phyloP scores from a whole-genome alignment of 2,797 vertebrate genomes.

The Gadopsis bispinosus region DNA sequence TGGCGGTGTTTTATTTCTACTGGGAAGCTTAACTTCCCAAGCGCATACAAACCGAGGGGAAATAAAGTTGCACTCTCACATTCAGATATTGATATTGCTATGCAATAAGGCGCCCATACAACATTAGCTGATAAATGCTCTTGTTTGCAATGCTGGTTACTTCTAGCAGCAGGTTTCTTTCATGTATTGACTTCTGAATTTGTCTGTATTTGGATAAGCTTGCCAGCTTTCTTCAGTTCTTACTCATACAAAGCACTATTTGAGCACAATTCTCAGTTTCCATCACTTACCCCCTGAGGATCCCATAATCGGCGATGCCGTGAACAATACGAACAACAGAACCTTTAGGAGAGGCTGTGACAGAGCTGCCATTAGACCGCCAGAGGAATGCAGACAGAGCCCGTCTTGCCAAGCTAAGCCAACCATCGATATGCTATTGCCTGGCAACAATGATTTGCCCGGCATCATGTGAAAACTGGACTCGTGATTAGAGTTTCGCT shows the following conservation, averaged over 20 bases:
- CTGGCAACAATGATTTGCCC: constrained; percentile 72
- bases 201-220: constrained; percentile 15
- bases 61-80: constrained; percentile 23
- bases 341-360: background rate
- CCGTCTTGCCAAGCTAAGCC: constrained; percentile 35
- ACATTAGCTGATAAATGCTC: constrained; percentile 47
- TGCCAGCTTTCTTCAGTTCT: constrained; percentile 10
- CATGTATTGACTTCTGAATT: constrained; percentile 47
- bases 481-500: constrained; percentile 62
- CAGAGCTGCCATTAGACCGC: constrained; percentile 33
- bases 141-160: constrained; percentile 35
- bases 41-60: background rate
- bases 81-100: constrained; percentile 48
- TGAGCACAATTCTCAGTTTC: constrained; percentile 17
- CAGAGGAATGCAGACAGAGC: constrained; percentile 54
- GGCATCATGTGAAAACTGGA: constrained; percentile 63
- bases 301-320: background rate
- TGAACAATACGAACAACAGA: constrained; percentile 12
- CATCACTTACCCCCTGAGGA: constrained; percentile 15
- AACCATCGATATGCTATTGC: constrained; percentile 65
- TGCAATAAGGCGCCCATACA: constrained; percentile 30
- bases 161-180: background rate
- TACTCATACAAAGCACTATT: constrained; percentile 21
- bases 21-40: constrained; percentile 7
- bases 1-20: constrained; percentile 71